These are phyloP conservation scores for Pollenia labialis DNA, from an alignment of 2,888 invertebrate genomes.

Conservation along the genomic window DNA sequence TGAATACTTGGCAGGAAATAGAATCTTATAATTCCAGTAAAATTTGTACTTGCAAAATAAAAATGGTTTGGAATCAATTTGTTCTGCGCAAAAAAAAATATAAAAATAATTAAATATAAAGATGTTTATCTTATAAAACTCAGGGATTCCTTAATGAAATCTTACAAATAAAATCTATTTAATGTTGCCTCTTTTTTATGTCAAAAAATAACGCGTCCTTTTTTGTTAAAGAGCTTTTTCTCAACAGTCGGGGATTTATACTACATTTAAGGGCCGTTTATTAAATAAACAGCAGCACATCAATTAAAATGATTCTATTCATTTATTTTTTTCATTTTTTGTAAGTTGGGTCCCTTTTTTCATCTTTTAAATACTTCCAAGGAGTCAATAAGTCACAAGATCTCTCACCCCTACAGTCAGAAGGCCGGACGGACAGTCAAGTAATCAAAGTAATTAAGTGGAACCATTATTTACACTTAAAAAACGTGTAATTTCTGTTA, in stretches of 20 bases:
- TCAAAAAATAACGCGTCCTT: slow-evolving; percentile 14
- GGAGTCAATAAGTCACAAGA: neutral
- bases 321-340: slow-evolving; percentile 20
- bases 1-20: too few relatives aligned
- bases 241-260: neutral
- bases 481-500: slow-evolving; percentile 66
- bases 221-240: neutral
- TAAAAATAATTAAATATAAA: neutral
- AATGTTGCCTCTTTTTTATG: slow-evolving; percentile 20
- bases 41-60: too few relatives aligned
- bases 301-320: slow-evolving; percentile 22
- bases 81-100: neutral
- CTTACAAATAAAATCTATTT: neutral
- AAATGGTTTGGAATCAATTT: too few relatives aligned
- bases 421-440: neutral
- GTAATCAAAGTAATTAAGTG: slow-evolving; percentile 72
- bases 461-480: slow-evolving; percentile 74
- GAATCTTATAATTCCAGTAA: too few relatives aligned
- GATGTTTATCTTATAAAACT: neutral
- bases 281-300: slow-evolving; percentile 46
- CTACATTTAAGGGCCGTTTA: slow-evolving; percentile 41
- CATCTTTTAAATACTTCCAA: neutral
- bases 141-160: neutral
- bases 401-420: neutral
- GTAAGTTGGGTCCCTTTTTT: neutral